phyloP scores from a whole-genome alignment of 2,888 invertebrate genomes.

The Siphonodentalium dalli region DNA sequence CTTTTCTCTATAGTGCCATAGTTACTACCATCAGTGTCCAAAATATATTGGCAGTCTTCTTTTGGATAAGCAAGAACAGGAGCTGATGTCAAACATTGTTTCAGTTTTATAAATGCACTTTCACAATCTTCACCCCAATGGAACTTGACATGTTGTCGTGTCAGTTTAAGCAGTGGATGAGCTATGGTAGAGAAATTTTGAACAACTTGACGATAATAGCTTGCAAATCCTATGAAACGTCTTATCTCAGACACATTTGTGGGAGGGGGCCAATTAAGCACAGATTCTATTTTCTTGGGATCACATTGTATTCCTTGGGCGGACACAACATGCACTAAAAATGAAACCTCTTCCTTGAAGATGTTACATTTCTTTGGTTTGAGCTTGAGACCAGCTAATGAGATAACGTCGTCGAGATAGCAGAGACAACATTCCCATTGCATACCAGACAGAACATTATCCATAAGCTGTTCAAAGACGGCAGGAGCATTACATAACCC shows the following conservation, averaged over 20 bases:
- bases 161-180: constrained; percentile 1
- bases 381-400: constrained; percentile 11
- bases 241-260: not conserved
- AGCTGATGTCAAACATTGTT: not conserved
- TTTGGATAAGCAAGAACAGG: constrained; percentile 13
- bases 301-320: constrained; percentile 5
- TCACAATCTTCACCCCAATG: constrained; percentile 8
- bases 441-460: not conserved
- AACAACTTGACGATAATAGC: constrained; percentile 3
- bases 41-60: constrained; percentile 2
- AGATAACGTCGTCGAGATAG: constrained; percentile 4
- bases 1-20: no score
- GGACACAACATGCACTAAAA: constrained; percentile 15
- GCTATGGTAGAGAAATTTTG: constrained; percentile 7
- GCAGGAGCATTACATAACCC: constrained; percentile 1
- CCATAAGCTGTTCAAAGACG: not conserved
- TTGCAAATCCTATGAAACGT: constrained; percentile 5
- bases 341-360: constrained; percentile 8
- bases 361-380: constrained; percentile 16
- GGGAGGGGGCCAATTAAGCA: constrained; percentile 3
- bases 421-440: not conserved
- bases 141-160: not conserved
- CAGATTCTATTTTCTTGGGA: not conserved
- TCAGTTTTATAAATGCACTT: not conserved
- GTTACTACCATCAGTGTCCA: constrained; percentile 7